Conservation (phyloP, 2,113 vertebrate genomes). For the Acrocephalus kingi region DNA sequence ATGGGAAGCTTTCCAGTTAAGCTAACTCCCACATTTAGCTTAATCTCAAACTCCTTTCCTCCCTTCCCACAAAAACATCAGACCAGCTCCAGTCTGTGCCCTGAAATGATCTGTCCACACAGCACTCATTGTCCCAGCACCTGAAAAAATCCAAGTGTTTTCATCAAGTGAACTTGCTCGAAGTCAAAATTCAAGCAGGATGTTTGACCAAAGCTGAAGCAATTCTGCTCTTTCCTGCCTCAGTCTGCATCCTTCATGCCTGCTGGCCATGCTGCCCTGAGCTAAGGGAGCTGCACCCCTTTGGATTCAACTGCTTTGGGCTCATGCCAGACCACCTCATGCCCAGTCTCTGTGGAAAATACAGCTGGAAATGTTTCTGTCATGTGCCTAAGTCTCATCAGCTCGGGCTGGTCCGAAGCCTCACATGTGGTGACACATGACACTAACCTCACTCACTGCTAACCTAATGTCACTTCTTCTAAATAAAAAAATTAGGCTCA, state of each 20-base stretch:
- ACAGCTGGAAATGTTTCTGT: background rate
- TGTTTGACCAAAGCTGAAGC: background rate
- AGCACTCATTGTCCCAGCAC: background rate
- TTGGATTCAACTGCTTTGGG: background rate
- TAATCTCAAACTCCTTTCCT: background rate
- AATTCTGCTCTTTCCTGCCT: background rate
- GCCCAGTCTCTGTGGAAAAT: background rate
- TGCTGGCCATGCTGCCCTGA: rapidly evolving
- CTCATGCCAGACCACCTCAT: background rate
- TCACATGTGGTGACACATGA: background rate
- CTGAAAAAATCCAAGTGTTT: background rate
- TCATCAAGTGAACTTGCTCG: background rate
- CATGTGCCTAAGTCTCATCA: background rate
- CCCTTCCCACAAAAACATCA: background rate
- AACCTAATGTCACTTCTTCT: background rate
- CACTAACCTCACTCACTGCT: background rate
- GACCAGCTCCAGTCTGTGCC: background rate
- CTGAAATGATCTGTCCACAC: background rate
- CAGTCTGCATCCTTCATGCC: rapidly evolving
- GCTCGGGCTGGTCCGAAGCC: background rate
- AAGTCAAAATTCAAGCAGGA: background rate
- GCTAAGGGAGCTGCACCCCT: background rate
- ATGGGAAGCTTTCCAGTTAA: background rate
- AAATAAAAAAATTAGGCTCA: background rate
- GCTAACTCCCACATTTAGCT: background rate